Evolutionary conservation across 2,888 invertebrate species (phyloP), one percentile per base, ranked within the genome.

Genomic region (Willowsia nigromaculata): DNA sequence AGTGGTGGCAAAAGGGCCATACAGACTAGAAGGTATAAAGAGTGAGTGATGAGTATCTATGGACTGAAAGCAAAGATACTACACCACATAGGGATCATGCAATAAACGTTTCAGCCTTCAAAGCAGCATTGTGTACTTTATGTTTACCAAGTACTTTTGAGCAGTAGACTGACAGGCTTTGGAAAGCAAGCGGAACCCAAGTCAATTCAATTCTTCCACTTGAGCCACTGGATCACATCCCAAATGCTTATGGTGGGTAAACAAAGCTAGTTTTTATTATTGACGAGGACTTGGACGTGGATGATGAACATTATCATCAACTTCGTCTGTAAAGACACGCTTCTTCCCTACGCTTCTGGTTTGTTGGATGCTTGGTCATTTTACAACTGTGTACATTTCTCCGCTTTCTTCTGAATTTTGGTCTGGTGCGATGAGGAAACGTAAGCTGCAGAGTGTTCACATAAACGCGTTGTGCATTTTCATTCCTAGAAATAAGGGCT

Each of bases 191-290:
- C 47, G 83, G 83, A 88, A 87, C 88, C 83, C 82, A 76, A 88
- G 88, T 88, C 88, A 88, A 88, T 88, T 88, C 88, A 88, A 88
- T 88, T 88, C 88, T 88, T 88, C 88, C 88, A 88, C 88, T 88
- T 88, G 88, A 88, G 83, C 83, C 88, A 83, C 88, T 78, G 88
- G 88, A 88, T 88, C 88, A 83, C 88, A 88, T 88, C 83, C 88
- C 83, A 88, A 88, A 88, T 88, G 88, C 83, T 88, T 88, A 88
- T 88, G 88, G 83, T 88, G 88, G 88, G 88, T 88, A 88, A 88
- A 88, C 88, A 88, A 30, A 83, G 83, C 88, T 62, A 76, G 59
- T 88, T 88, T 88, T 88, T 88, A 88, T 88, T 88, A 88, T 88
- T 88, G 87, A 88, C 87, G 88, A 88, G 88, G 83, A 88, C 71